Conservation (phyloP, 2,888 invertebrate genomes). For the Acanthosepion pharaonis region DNA sequence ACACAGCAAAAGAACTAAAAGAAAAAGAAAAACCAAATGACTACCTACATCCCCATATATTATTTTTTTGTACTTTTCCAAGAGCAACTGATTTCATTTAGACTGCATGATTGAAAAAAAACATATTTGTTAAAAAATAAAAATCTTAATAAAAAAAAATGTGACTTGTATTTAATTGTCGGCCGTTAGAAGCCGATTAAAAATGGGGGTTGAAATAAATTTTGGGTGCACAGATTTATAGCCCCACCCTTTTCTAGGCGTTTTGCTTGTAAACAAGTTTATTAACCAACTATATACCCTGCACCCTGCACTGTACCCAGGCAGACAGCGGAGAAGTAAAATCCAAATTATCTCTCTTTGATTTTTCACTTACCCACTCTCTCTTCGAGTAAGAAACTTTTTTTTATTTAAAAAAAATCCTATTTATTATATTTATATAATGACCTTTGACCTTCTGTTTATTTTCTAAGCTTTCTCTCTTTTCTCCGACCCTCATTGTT, state of each 20-base stretch:
- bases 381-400: background rate
- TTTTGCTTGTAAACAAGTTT: conserved; percentile 6
- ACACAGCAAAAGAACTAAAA: too few relatives aligned
- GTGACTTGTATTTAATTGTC: too few relatives aligned
- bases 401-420: background rate
- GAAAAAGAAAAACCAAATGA: too few relatives aligned
- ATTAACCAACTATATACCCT: background rate
- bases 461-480: too few relatives aligned
- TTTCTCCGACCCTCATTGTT: background rate
- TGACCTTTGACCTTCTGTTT: background rate
- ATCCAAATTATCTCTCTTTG: background rate
- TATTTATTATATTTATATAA: background rate
- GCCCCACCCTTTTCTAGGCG: background rate
- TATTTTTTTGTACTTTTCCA: too few relatives aligned
- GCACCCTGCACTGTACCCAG: background rate
- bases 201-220: background rate
- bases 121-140: too few relatives aligned
- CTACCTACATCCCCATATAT: too few relatives aligned
- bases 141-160: too few relatives aligned
- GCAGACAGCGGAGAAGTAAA: background rate
- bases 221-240: background rate
- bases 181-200: too few relatives aligned
- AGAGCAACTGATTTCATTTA: too few relatives aligned
- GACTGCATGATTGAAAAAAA: too few relatives aligned
- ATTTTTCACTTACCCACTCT: background rate